Evolutionary conservation across 2,797 vertebrate species (phyloP).

Genomic region (Toxotes lorentzi): DNA sequence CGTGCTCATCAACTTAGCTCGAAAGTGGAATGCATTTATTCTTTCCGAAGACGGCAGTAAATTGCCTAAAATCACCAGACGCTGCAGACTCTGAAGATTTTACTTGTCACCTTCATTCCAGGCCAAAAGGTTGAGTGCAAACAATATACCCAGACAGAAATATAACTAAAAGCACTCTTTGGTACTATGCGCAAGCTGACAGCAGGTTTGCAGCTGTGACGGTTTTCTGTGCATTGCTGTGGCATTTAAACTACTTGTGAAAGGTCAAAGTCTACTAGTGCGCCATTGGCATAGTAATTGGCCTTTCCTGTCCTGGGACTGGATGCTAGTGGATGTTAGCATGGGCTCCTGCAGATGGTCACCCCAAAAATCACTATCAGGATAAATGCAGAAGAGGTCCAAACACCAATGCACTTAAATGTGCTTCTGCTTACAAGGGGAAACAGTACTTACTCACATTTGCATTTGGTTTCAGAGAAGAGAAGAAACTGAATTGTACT

Average conservation of each 20-base stretch:
- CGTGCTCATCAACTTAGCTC: constrained; percentile 43
- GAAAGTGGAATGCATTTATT: constrained; percentile 37
- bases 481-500: constrained; percentile 17
- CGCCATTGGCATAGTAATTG: constrained; percentile 46
- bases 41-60: constrained; percentile 31
- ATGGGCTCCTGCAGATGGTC: constrained; percentile 27
- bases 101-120: constrained; percentile 51
- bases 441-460: constrained; percentile 52
- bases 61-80: constrained; percentile 50
- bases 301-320: constrained; percentile 30
- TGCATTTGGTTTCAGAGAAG: constrained; percentile 32
- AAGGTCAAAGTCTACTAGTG: constrained; percentile 63
- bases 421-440: constrained; percentile 23
- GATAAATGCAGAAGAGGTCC: constrained; percentile 21
- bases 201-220: constrained; percentile 47
- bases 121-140: constrained; percentile 44
- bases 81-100: constrained; percentile 41
- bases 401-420: constrained; percentile 65
- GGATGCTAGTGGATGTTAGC: not conserved
- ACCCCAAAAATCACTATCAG: constrained; percentile 2
- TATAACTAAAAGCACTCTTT: constrained; percentile 35
- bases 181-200: constrained; percentile 39
- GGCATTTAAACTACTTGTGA: constrained; percentile 72
- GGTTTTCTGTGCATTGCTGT: constrained; percentile 54
- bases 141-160: constrained; percentile 44